phyloP scores from a whole-genome alignment of 1,140 invertebrate species.

The honey bee (Apis mellifera) region Amel_HAv3.1 CM009931.2:14382501-14383000 shows the following conservation, averaged over 20 bases:
- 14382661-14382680: slow-evolving; percentile 39
- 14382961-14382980: no score
- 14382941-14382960: no score
- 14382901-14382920: no score
- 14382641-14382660: slow-evolving; percentile 50
- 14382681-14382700: not conserved
- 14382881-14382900: no score
- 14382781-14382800: not conserved
- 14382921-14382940: no score
- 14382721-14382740: not conserved
- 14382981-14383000: no score
- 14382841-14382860: not conserved
- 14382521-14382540: slow-evolving; percentile 43
- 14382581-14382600: slow-evolving; percentile 54
- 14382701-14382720: not conserved
- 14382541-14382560: slow-evolving; percentile 44
- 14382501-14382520: slow-evolving; percentile 17
- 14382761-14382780: slow-evolving; percentile 38
- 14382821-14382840: not conserved
- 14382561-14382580: slow-evolving; percentile 46
- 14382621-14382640: slow-evolving; percentile 27
- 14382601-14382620: slow-evolving; percentile 43
- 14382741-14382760: slow-evolving; percentile 28
- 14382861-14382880: not conserved
- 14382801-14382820: not conserved